These are phyloP conservation scores for Maconellicoccus hirsutus DNA, from an alignment of 1,140 invertebrate species.

Conservation along the genomic window DNA sequence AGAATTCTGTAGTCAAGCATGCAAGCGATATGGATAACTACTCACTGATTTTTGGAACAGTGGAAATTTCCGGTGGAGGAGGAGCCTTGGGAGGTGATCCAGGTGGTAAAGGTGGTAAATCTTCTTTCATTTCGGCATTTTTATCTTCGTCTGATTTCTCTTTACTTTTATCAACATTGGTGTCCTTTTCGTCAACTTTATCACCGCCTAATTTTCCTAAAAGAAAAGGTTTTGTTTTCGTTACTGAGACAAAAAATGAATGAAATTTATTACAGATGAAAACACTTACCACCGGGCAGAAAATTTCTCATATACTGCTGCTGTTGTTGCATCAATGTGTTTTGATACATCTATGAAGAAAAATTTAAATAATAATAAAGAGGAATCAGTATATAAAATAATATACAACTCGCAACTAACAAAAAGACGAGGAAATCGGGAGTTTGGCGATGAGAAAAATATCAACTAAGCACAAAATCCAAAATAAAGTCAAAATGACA, in stretches of 20 bases:
- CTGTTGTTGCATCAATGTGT: constrained; percentile 1
- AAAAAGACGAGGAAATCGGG: no score
- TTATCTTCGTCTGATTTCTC: neutral
- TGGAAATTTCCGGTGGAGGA: neutral
- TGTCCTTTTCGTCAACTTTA: neutral
- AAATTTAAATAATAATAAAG: no score
- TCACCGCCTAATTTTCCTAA: neutral
- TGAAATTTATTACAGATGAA: neutral
- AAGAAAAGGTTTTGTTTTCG: neutral
- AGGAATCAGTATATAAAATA: no score
- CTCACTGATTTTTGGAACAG: neutral
- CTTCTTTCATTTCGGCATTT: neutral
- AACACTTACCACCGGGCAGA: neutral
- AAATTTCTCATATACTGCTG: constrained; percentile 5
- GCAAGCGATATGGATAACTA: no score
- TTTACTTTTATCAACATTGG: neutral
- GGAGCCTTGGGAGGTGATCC: neutral
- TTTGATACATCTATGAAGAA: constrained; percentile 1
- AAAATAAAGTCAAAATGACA: neutral
- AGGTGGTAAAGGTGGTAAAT: neutral
- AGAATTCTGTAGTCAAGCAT: no score
- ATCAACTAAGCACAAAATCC: no score
- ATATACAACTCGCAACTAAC: no score
- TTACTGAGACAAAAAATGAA: neutral
- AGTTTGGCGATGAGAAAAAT: no score